A percentile compares a stretch with the other conserved stretches of the same genome.
Evolutionary conservation across 2,888 invertebrate genomes (phyloP).

Genomic region (Teleogryllus oceanicus): DNA sequence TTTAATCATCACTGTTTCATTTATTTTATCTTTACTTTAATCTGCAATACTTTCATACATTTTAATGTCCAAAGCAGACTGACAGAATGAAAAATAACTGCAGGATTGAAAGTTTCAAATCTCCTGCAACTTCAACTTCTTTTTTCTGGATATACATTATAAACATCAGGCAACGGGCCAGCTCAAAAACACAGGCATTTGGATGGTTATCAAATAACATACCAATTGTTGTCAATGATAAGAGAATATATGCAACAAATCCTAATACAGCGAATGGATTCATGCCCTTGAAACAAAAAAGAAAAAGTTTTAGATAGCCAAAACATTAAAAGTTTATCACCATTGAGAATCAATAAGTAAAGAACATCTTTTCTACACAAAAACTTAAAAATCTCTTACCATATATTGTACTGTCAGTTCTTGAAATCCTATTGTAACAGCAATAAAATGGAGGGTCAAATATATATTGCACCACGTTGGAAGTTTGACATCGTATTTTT

Average conservation of each 20-base stretch:
- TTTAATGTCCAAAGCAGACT: conserved; percentile 64
- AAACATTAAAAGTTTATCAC: too few relatives aligned
- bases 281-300: conserved; percentile 52
- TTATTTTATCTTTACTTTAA: conserved; percentile 48
- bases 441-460: conserved; percentile 61
- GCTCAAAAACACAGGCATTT: conserved; percentile 60
- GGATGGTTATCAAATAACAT: conserved; percentile 66
- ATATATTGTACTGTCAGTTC: conserved; percentile 59
- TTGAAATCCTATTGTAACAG: conserved; percentile 64
- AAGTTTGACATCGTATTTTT: conserved; percentile 64
- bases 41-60: conserved; percentile 56
- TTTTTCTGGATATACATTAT: conserved; percentile 48
- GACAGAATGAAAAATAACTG: conserved; percentile 60
- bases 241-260: conserved; percentile 62
- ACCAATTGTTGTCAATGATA: conserved; percentile 65
- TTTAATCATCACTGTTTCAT: background rate
- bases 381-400: conserved; percentile 49
- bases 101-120: conserved; percentile 45
- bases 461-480: conserved; percentile 67
- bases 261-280: conserved; percentile 57
- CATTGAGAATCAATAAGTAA: too few relatives aligned
- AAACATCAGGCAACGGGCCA: conserved; percentile 61
- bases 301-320: too few relatives aligned
- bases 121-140: conserved; percentile 43
- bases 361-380: too few relatives aligned